phyloP scores from a whole-genome alignment of 2,888 invertebrate genomes.

The Cheilosia soror region DNA sequence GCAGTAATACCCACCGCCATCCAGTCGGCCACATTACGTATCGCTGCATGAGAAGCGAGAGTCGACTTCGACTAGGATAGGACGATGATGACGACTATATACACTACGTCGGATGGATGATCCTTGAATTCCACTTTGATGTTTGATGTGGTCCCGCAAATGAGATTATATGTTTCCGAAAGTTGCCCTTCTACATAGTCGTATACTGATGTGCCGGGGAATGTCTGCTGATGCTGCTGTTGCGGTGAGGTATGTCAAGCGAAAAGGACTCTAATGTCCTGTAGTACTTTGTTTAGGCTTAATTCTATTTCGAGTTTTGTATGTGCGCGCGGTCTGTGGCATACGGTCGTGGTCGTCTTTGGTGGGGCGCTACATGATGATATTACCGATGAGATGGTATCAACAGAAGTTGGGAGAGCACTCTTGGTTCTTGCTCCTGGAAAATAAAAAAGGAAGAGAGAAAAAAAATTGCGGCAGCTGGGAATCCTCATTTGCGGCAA shows the following conservation, averaged over 20 bases:
- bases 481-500: conserved; percentile 73
- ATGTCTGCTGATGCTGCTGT: conserved; percentile 60
- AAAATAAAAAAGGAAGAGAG: not conserved
- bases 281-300: conserved; percentile 75
- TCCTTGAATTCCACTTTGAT: conserved; percentile 75
- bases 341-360: conserved; percentile 52
- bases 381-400: conserved; percentile 64
- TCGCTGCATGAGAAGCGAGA: conserved; percentile 28
- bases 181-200: conserved; percentile 61
- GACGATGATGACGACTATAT: conserved; percentile 14
- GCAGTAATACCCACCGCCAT: conserved; percentile 10
- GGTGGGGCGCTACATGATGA: conserved; percentile 40
- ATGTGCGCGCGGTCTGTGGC: conserved; percentile 64
- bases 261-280: conserved; percentile 75
- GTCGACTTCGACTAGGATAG: conserved; percentile 3
- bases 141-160: conserved; percentile 75
- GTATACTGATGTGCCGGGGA: conserved; percentile 46
- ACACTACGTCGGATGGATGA: conserved; percentile 63
- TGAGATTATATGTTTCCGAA: conserved; percentile 75
- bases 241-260: conserved; percentile 73
- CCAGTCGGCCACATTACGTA: conserved; percentile 51
- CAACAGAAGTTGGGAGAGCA: conserved; percentile 49
- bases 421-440: conserved; percentile 33
- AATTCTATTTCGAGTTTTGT: conserved; percentile 74
- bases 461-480: conserved; percentile 58